These are phyloP conservation scores for Nyctalus aviator DNA, from an alignment of 2,797 vertebrate species.

Conservation along the genomic window DNA sequence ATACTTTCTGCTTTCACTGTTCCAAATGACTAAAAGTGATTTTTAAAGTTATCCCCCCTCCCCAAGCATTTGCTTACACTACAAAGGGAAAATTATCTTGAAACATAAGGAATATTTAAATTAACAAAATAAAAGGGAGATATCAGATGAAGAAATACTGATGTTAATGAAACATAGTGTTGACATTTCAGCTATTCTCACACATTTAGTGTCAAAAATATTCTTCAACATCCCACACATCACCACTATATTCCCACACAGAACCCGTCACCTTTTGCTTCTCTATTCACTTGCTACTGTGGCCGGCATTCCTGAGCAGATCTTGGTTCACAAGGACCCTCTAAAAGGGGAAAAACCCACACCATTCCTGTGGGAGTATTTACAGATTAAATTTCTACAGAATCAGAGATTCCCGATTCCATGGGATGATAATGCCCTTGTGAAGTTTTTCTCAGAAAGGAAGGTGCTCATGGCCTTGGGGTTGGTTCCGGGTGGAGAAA, in stretches of 20 bases:
- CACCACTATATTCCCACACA: constrained; percentile 26
- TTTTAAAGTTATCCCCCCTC: background rate
- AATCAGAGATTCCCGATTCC: background rate
- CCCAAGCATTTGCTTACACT: constrained; percentile 38
- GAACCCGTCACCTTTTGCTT: background rate
- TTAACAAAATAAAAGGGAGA: constrained; percentile 71
- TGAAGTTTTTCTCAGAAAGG: background rate
- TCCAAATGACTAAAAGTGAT: constrained; percentile 39
- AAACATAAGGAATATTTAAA: constrained; percentile 81
- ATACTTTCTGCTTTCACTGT: constrained; percentile 1
- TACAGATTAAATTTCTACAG: background rate
- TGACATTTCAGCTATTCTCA: constrained; percentile 80
- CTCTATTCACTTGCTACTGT: background rate
- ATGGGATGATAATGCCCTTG: background rate
- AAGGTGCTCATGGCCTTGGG: background rate
- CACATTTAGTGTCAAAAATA: constrained; percentile 71
- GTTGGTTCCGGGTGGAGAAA: background rate
- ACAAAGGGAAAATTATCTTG: constrained; percentile 54
- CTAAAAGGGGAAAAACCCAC: background rate
- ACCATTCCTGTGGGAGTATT: background rate
- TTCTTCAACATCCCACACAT: constrained; percentile 47
- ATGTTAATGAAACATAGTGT: constrained; percentile 60
- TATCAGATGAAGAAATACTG: constrained; percentile 64
- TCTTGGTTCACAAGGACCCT: background rate
- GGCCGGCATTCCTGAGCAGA: background rate